phyloP scores from a whole-genome alignment of 1,140 invertebrate genomes.

The Drosophila bifasciata region DNA sequence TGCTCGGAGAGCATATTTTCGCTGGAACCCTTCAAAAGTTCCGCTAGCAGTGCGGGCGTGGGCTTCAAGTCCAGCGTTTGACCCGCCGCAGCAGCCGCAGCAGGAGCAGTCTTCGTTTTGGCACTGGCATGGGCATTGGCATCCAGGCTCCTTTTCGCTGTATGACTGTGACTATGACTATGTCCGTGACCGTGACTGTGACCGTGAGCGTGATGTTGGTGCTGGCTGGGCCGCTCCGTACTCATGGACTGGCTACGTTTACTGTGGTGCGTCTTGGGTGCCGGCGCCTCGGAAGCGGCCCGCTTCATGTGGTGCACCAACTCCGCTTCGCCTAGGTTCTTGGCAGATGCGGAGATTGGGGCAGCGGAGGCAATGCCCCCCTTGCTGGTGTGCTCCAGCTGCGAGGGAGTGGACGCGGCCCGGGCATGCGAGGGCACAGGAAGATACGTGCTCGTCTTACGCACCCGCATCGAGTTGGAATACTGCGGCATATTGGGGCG shows the following conservation, averaged over 20 bases:
- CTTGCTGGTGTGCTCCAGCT: constrained; percentile 69
- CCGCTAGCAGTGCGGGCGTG: constrained; percentile 89
- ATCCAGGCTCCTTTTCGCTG: constrained; percentile 64
- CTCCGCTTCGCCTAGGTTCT: constrained; percentile 50
- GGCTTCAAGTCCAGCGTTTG: constrained; percentile 85
- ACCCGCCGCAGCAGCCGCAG: constrained; percentile 2
- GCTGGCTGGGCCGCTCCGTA: constrained; percentile 53
- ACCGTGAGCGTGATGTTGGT: constrained; percentile 37
- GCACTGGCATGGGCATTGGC: constrained; percentile 33
- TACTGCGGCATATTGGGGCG: constrained; percentile 74
- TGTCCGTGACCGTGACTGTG: constrained; percentile 52
- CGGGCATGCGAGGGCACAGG: constrained; percentile 79
- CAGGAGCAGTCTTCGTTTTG: constrained; percentile 43
- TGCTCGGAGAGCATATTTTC: constrained; percentile 88
- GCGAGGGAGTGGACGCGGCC: constrained; percentile 81
- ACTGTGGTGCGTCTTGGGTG: constrained; percentile 64
- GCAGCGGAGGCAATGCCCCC: constrained; percentile 23
- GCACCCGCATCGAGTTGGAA: constrained; percentile 80
- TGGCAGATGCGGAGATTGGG: constrained; percentile 54
- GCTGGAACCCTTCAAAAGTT: constrained; percentile 90
- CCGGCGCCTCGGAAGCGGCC: constrained; percentile 72
- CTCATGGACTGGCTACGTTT: constrained; percentile 74
- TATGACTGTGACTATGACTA: constrained; percentile 49
- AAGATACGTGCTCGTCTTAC: constrained; percentile 73
- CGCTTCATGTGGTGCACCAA: constrained; percentile 72